Percentiles rank a stretch among this genome's conserved stretches.
Evolutionary conservation across 2,797 vertebrate species (phyloP).

Genomic region (Enteromius radiatus): DNA sequence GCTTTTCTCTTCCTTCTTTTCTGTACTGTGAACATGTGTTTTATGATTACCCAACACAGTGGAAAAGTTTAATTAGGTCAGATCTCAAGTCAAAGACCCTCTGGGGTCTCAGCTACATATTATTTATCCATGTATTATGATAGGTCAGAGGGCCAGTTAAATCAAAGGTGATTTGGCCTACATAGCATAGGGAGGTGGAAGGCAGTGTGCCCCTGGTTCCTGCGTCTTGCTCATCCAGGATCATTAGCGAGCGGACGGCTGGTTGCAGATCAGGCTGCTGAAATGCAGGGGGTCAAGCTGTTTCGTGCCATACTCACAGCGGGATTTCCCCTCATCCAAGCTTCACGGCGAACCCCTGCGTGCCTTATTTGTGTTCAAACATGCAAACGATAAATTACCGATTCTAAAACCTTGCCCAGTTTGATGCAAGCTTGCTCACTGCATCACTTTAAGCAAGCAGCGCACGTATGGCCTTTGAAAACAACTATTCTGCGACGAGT

Average conservation of each 20-base stretch:
- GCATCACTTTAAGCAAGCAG: conserved; percentile 33
- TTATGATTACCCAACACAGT: conserved; percentile 17
- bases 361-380: conserved; percentile 39
- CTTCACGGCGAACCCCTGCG: conserved; percentile 24
- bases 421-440: conserved; percentile 27
- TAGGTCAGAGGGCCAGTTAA: conserved; percentile 54
- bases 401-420: conserved; percentile 32
- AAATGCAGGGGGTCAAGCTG: conserved; percentile 24
- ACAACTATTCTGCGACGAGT: not conserved
- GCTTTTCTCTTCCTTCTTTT: not conserved
- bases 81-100: conserved; percentile 34
- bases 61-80: conserved; percentile 40
- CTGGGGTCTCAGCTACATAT: conserved; percentile 28
- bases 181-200: conserved; percentile 29
- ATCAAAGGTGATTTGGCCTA: conserved; percentile 54
- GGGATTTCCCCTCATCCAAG: conserved; percentile 44
- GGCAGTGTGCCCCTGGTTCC: conserved; percentile 26
- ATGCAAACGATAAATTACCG: conserved; percentile 50
- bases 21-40: not conserved
- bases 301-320: conserved; percentile 47
- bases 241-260: conserved; percentile 48
- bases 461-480: not conserved
- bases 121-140: conserved; percentile 49
- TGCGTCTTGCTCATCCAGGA: conserved; percentile 13
- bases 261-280: conserved; percentile 19